Evolutionary conservation across 2,888 invertebrate genomes (phyloP), one percentile per base, ranked within the genome.

Genomic region (Cephonodes hylas): DNA sequence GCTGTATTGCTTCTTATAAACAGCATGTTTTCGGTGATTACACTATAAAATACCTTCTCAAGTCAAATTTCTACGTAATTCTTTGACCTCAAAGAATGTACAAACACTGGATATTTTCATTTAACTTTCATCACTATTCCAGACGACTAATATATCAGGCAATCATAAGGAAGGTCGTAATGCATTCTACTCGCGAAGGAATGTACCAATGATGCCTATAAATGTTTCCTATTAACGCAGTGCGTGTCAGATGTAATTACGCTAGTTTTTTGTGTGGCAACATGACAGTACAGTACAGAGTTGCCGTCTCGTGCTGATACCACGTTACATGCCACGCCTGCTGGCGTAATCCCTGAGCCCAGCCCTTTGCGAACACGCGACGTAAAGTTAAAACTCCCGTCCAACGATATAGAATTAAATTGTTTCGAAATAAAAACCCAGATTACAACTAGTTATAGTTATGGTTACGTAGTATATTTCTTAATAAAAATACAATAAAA

Each of bases 301-400:
- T 69, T 62, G 68, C 69, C 64, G 68, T 74, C 74, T 76, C 71
- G 72, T 73, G 73, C 68, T 74, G 71, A 67, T 68, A 72, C 65
- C 59, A 67, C 58, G 66, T 69, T 70, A 65, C 64, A 69, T 67
- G 75, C 78, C 84, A 74, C 84, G 68, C 85, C 84, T 75, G 64
- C 22, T 53, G 27, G 18, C 42, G 27, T 22, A 59, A 65, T 70
- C 68, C 75, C 72, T 76, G 74, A 74, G 79, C 72, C 87, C 80
- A 82, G 85, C 85, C 88, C 85, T 76, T 83, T 78, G 74, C 65
- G 63, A 63, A 68, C 85, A 88, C 84, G 87, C 85, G 71, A 82
- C 31, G 57, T 42, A 46, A 27, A 22, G n/a, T 62, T 25, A 15
- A 42, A 48, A 60, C 38, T 27, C 27, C 18, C 18, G 31, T 2